Conservation (phyloP, 2,888 invertebrate species). For the Schizotus pectinicornis region DNA sequence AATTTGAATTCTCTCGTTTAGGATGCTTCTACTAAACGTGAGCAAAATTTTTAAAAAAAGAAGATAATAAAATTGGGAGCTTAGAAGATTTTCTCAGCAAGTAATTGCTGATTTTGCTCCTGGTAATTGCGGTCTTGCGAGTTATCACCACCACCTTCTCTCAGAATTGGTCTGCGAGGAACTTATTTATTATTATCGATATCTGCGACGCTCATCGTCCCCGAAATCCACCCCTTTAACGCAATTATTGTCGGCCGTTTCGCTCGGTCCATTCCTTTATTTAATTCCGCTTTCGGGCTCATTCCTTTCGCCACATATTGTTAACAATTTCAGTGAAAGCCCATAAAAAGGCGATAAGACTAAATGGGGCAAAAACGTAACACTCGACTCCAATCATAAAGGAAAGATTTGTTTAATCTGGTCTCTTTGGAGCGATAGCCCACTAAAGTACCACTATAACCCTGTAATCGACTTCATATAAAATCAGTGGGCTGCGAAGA, state of each 20-base stretch:
- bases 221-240: too few species aligned
- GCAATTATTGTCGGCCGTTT: conserved; percentile 1
- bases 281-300: conserved; percentile 6
- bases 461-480: conserved; percentile 40
- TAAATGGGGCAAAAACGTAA: conserved; percentile 21
- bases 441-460: conserved; percentile 35
- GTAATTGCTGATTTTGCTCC: too few species aligned
- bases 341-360: conserved; percentile 23
- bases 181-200: too few species aligned
- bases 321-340: conserved; percentile 27
- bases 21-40: too few species aligned
- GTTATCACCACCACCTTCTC: too few species aligned
- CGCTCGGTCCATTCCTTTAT: conserved; percentile 2
- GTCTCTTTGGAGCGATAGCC: conserved; percentile 30
- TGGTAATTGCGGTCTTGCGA: too few species aligned
- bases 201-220: too few species aligned
- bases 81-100: too few species aligned
- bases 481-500: conserved; percentile 41
- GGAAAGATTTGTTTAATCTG: conserved; percentile 39
- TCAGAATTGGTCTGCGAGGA: too few species aligned
- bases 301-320: conserved; percentile 22
- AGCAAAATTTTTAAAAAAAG: too few species aligned
- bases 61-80: too few species aligned
- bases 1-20: too few species aligned
- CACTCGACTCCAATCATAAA: conserved; percentile 24